Percentiles rank a stretch among this genome's conserved stretches.
Evolutionary conservation across 2,797 vertebrate genomes (phyloP).

Genomic region (Notolepis coatsorum): DNA sequence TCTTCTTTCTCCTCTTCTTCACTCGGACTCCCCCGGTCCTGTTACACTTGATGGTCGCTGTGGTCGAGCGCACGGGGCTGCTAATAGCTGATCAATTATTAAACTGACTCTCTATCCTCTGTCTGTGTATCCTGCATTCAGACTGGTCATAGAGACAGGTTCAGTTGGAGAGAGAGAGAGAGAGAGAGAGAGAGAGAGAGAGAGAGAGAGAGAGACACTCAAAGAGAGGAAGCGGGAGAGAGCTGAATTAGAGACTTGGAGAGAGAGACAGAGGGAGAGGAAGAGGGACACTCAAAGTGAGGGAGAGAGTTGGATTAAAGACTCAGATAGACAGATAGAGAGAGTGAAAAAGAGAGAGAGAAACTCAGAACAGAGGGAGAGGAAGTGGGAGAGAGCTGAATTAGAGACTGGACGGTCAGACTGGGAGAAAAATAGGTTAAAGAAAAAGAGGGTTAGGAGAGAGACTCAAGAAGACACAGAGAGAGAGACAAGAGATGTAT

Average conservation of each 20-base stretch:
- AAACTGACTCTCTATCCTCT: constrained; percentile 40
- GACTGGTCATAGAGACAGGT: constrained; percentile 37
- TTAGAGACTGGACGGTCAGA: too few species aligned
- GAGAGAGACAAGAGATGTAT: constrained; percentile 21
- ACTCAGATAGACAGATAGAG: too few species aligned
- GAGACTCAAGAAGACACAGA: constrained; percentile 28
- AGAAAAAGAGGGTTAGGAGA: neutral
- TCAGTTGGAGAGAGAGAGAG: constrained; percentile 27
- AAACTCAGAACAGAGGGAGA: neutral
- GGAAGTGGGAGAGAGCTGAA: neutral
- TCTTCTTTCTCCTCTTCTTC: constrained; percentile 52
- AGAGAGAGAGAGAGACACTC: neutral
- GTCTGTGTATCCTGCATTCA: constrained; percentile 35
- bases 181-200: neutral
- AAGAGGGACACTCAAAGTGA: neutral
- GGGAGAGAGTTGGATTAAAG: neutral
- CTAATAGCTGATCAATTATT: constrained; percentile 78
- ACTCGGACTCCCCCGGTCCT: constrained; percentile 23
- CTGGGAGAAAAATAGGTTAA: neutral
- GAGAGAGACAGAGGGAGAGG: too few species aligned
- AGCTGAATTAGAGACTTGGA: neutral
- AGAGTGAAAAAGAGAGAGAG: neutral
- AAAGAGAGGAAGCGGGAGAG: neutral
- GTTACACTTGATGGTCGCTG: constrained; percentile 41
- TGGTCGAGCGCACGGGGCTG: constrained; percentile 41